phyloP scores from a whole-genome alignment of 35 echinoderm and acorn worm genomes.

The Apostichopus japonicus region DNA sequence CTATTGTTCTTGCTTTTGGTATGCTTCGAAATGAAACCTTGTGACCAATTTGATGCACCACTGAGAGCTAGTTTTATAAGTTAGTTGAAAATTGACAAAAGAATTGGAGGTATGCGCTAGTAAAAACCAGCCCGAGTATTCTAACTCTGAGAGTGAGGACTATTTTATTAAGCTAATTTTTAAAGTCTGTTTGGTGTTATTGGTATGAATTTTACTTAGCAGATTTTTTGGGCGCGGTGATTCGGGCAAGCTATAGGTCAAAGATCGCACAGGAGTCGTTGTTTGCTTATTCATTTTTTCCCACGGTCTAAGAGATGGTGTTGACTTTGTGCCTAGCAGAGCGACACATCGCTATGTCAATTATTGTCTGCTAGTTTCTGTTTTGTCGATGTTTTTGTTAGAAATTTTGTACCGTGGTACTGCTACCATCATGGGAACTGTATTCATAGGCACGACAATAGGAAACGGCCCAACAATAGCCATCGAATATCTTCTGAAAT shows the following conservation, averaged over 20 bases:
- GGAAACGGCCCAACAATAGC: not conserved
- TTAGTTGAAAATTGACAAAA: no score
- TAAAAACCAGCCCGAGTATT: no score
- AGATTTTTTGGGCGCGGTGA: no score
- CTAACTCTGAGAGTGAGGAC: no score
- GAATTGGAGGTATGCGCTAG: no score
- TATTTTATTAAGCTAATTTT: no score
- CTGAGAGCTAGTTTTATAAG: no score
- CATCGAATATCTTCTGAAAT: not conserved
- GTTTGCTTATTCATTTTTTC: slow-evolving; percentile 6
- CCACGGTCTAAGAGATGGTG: slow-evolving; percentile 18
- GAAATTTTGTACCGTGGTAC: not conserved
- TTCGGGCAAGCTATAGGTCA: not conserved
- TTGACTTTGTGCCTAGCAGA: slow-evolving; percentile 41
- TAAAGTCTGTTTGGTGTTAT: no score
- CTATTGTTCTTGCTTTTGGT: not conserved
- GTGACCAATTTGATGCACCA: no score
- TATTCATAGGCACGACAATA: not conserved
- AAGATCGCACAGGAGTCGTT: slow-evolving; percentile 17
- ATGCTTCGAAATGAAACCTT: no score
- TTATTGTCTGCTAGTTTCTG: not conserved
- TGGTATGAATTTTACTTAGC: no score
- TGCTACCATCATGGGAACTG: slow-evolving; percentile 3
- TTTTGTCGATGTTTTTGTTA: not conserved
- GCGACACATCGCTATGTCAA: not conserved